Conservation (phyloP, 2,888 invertebrate genomes). For the Allacma fusca region DNA sequence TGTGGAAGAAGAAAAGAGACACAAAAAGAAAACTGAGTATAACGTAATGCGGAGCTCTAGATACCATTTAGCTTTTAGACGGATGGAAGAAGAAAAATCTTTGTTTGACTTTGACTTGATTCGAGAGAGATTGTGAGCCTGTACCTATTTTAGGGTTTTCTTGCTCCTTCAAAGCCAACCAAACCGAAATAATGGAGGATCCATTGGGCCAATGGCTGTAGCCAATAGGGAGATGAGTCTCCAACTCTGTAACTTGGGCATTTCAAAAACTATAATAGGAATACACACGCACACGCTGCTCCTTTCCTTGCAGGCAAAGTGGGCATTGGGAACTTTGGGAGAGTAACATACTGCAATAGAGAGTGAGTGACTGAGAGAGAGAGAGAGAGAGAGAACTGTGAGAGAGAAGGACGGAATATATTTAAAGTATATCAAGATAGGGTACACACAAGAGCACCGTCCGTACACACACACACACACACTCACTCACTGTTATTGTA, state of each 20-base stretch:
- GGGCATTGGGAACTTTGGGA: background rate
- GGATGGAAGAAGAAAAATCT: slow-evolving; percentile 15
- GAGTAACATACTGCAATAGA: no score
- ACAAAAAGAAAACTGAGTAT: no score
- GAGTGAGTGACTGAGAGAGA: no score
- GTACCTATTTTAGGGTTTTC: slow-evolving; percentile 26
- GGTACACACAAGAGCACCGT: no score
- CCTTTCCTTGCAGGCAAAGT: background rate
- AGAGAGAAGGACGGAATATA: no score
- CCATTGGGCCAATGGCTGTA: slow-evolving; percentile 38
- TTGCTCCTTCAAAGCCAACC: slow-evolving; percentile 12
- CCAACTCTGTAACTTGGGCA: slow-evolving; percentile 9
- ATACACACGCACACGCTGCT: slow-evolving; percentile 8
- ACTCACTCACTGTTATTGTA: background rate
- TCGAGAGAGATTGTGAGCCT: slow-evolving; percentile 26
- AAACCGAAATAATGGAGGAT: slow-evolving; percentile 41
- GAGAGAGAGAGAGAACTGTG: no score
- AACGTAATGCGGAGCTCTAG: no score
- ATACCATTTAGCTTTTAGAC: no score
- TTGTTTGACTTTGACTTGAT: slow-evolving; percentile 39
- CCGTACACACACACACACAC: no score
- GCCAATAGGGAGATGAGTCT: slow-evolving; percentile 40
- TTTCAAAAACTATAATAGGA: background rate
- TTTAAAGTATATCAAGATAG: no score
- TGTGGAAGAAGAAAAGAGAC: no score